Base-by-base conservation (phyloP, 2,888 invertebrate species). In the Synergus gifuensis region DNA sequence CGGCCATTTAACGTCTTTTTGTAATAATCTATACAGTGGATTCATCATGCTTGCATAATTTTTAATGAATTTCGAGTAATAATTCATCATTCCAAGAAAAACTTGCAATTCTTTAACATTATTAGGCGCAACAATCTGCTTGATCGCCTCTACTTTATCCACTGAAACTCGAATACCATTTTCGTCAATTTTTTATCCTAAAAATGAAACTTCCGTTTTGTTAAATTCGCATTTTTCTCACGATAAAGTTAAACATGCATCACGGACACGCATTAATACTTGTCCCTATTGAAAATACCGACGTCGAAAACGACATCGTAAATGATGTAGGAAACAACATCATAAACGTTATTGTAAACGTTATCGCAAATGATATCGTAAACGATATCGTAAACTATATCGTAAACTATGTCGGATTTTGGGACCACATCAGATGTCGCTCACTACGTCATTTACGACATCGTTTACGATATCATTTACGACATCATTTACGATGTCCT, bases 21-120 rank as follows among this genome's bases (percentile, higher is more conserved):
- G 69, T 7, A 88, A 76, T 11, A 90, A 62, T 4, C 60, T 49
- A 69, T 89, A 86, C 8, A 90, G 77, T 5, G 89, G 90, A 7
- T 77, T 78, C 16, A 85, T 82, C 44, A 87, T 83, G 18, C 42
- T 54, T 4, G 88, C 44, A 63, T 83, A 82, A 36, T 86, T 84
- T 28, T 83, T 79, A 12, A 89, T 83, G 81, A 90, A 91, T 77
- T 86, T 87, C 11, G 85, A 76, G 81, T 90, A 90, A 82, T 90
- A 92, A 78, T 88, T 90, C 8, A 88, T 79, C 42, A 88, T 60
- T 7, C 90, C 88, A 9, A 87, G 66, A 79, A 89, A 88, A 8
- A 82, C 78, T 79, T 85, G 82, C 4, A 88, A 76, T 76, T 86
- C 83, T 14, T 62, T 80, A 9, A 82, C 78, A 76, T 86, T 83